Evolutionary conservation across 2,888 invertebrate species (phyloP).

Genomic region (Trachelus tabidus): DNA sequence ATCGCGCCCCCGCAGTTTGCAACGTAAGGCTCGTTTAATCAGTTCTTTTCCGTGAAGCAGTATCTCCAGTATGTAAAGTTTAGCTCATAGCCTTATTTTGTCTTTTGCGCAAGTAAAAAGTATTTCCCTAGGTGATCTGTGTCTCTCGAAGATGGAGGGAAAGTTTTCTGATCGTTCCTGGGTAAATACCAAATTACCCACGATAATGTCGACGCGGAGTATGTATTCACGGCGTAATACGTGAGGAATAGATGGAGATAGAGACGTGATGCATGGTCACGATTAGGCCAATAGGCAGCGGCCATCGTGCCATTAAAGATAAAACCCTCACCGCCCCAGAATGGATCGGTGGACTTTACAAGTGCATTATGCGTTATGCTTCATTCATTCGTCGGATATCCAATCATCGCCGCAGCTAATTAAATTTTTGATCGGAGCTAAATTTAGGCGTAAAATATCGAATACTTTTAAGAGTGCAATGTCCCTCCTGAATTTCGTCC

Average conservation of each 20-base stretch:
- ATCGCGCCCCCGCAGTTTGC: too few species aligned
- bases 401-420: neutral
- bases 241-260: slow-evolving; percentile 17
- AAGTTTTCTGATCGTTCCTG: neutral
- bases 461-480: too few species aligned
- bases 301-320: slow-evolving; percentile 16
- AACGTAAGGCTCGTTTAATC: too few species aligned
- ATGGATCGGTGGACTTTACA: neutral
- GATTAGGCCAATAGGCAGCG: slow-evolving; percentile 15
- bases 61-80: too few species aligned
- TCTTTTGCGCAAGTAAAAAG: too few species aligned
- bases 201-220: neutral
- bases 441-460: too few species aligned
- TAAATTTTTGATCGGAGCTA: neutral
- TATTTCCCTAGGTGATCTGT: too few species aligned
- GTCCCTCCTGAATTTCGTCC: too few species aligned
- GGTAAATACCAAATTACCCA: neutral
- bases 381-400: neutral
- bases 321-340: neutral
- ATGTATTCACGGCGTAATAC: slow-evolving; percentile 4
- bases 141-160: too few species aligned
- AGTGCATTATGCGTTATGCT: neutral
- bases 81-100: too few species aligned
- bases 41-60: too few species aligned
- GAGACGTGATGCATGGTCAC: slow-evolving; percentile 12